A percentile compares a stretch with the other conserved stretches of the same genome.
Conservation (phyloP, 2,797 vertebrate species). For the Emys orbicularis region DNA sequence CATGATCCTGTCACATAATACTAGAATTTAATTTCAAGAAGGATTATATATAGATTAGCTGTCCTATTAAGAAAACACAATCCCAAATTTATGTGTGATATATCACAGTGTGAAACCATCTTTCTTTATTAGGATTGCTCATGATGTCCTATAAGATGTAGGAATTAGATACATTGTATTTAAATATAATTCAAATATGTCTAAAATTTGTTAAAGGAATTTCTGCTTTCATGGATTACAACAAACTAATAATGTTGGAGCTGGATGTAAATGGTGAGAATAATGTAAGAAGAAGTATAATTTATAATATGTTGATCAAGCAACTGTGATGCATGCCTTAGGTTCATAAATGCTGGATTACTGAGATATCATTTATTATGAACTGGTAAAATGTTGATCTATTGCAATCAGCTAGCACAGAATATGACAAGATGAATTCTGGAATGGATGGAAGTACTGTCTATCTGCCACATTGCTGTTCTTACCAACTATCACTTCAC, state of each 20-base stretch:
- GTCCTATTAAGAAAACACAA: not conserved
- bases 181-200: not conserved
- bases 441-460: not conserved
- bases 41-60: conserved; percentile 60
- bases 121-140: not conserved
- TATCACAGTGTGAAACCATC: not conserved
- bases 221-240: not conserved
- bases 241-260: not conserved
- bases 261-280: not conserved
- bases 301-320: not conserved
- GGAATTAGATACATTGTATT: not conserved
- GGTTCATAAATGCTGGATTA: not conserved
- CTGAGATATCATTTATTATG: not conserved
- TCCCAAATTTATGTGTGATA: not conserved
- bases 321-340: not conserved
- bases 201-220: not conserved
- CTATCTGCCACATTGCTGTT: not conserved
- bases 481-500: not conserved
- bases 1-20: conserved; percentile 39
- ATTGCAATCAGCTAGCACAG: not conserved
- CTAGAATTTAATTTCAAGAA: conserved; percentile 59
- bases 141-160: not conserved
- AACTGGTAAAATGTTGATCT: not conserved
- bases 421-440: not conserved
- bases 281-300: not conserved